These are phyloP conservation scores for Athetis lepigone DNA, from an alignment of 2,888 invertebrate genomes.

Conservation along the genomic window DNA sequence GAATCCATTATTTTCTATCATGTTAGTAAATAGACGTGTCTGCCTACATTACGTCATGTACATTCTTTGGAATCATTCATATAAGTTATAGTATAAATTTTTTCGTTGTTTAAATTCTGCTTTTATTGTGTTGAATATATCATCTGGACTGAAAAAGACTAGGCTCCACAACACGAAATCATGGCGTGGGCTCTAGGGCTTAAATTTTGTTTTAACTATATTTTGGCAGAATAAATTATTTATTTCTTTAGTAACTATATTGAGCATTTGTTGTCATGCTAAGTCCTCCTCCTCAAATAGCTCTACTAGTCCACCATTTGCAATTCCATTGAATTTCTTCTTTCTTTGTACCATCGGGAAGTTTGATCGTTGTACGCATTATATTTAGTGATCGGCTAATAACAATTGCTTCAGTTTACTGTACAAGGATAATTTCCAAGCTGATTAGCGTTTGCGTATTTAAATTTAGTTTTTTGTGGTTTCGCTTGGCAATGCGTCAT, in stretches of 20 bases:
- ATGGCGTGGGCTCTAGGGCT: too few species aligned
- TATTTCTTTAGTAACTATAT: too few species aligned
- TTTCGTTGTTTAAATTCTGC: too few species aligned
- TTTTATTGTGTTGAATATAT: too few species aligned
- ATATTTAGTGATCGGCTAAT: constrained; percentile 1
- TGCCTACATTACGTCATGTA: constrained; percentile 30
- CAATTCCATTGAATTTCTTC: too few species aligned
- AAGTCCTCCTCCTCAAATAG: too few species aligned
- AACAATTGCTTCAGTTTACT: constrained; percentile 3
- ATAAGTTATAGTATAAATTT: background rate
- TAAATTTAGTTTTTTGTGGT: background rate
- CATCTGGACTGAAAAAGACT: too few species aligned
- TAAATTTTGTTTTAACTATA: too few species aligned
- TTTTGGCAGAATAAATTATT: too few species aligned
- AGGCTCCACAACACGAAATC: too few species aligned
- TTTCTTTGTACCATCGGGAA: background rate
- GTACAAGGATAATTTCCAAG: constrained; percentile 13
- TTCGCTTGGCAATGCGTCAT: constrained; percentile 1
- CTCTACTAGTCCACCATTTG: too few species aligned
- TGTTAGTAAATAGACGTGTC: constrained; percentile 48
- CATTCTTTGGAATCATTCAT: background rate
- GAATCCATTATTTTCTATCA: constrained; percentile 32
- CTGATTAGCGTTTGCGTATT: background rate
- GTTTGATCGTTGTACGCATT: background rate
- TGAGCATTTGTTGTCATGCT: too few species aligned